Percentiles rank a stretch among this genome's conserved stretches.
These are phyloP conservation scores for Drosophila lini DNA, from an alignment of 1,140 invertebrate species.

Conservation along the genomic window DNA sequence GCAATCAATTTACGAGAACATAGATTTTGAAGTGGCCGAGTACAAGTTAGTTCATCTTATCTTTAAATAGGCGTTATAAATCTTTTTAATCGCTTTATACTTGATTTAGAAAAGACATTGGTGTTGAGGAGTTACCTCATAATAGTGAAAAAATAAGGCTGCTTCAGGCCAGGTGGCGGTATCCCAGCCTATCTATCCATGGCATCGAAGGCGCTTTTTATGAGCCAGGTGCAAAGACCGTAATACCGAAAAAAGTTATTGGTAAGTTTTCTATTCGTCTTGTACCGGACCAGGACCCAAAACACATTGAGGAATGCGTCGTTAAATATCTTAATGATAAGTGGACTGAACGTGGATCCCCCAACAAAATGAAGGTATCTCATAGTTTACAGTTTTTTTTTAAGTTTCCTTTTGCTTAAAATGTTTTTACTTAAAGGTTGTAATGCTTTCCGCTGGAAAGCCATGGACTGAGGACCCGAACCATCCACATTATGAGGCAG, in stretches of 20 bases:
- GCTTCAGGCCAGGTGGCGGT: conserved; percentile 96
- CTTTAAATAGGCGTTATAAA: conserved; percentile 40
- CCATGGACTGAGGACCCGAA: conserved; percentile 96
- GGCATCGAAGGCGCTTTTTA: conserved; percentile 95
- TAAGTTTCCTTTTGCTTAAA: conserved; percentile 66
- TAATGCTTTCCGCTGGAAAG: conserved; percentile 89
- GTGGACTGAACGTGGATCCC: conserved; percentile 90
- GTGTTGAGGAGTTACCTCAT: conserved; percentile 89
- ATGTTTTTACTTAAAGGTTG: conserved; percentile 84
- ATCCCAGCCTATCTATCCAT: conserved; percentile 95
- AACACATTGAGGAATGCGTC: conserved; percentile 90
- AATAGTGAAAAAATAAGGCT: conserved; percentile 90
- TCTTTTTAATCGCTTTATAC: conserved; percentile 28
- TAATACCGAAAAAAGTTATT: conserved; percentile 97
- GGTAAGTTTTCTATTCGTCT: conserved; percentile 98
- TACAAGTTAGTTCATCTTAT: conserved; percentile 87
- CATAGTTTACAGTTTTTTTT: not conserved
- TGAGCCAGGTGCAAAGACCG: conserved; percentile 96
- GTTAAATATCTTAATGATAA: conserved; percentile 89
- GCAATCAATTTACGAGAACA: conserved; percentile 91
- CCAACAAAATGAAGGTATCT: conserved; percentile 93
- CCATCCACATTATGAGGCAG: conserved; percentile 96
- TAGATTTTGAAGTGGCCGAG: conserved; percentile 95
- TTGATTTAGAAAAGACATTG: conserved; percentile 87
- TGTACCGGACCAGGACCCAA: conserved; percentile 95